Base-by-base conservation (phyloP, 2,113 vertebrate genomes). In the Numida meleagris region DNA sequence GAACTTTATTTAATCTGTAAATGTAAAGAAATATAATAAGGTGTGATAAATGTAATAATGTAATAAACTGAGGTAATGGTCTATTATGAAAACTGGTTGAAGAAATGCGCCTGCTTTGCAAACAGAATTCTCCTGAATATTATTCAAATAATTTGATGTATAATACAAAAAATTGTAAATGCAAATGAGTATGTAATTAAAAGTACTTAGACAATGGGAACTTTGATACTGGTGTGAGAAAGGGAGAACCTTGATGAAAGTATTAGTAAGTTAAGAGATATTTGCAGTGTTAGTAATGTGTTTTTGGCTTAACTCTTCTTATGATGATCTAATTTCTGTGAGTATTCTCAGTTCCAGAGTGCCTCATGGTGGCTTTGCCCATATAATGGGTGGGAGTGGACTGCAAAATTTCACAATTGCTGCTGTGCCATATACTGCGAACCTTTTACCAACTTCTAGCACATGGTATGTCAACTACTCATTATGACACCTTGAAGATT, bases 391-490 rank as follows among this genome's bases (percentile, higher is more conserved):
- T 84, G 99, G 99, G 81, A 99, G 99, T 5, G 99, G 99, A 86
- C 96, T 99, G 94, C 99, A 99, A 86, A 99, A 99, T 96, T 99
- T 99, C 89, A 99, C 99, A 10, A 98, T 99, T 57, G 98, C 99
- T 96, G 99, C 99, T 72, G 99, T 99, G 77, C 98, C 99, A 1
- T 99, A 99, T 93, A 99, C 98, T 79, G 97, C 98, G 90, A 99
- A 99, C 97, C 98, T 99, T 62, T 97, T 99, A 83, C 99, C 99
- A 72, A 99, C 99, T 84, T 99, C 99, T 66, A 99, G 99, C 94
- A 99, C 99, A 9, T 99, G 99, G 99, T 99, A 98, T 96, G 97
- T 88, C 90, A 83, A 79, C 29, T 38, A 70, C 38, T 84, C 11
- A 42, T n/a, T 90, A 77, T 82, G 88, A 42, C 82, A 21, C 11